A percentile compares a stretch with the other conserved stretches of the same genome.
phyloP scores from a whole-genome alignment of 2,113 vertebrate species.

The Ploceus nigricollis region DNA sequence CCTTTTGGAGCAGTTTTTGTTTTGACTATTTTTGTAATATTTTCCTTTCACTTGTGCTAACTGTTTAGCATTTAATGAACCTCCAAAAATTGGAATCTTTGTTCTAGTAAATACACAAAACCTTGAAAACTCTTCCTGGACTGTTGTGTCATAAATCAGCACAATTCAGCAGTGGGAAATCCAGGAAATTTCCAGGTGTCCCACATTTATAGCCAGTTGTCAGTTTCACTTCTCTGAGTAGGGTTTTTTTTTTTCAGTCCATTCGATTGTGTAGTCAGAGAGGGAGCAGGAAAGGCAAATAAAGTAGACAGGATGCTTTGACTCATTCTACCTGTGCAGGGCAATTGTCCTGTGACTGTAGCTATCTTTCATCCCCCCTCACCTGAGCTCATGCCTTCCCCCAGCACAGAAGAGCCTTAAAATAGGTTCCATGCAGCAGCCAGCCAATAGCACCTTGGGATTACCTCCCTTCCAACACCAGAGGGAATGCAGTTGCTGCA shows the following conservation, averaged over 20 bases:
- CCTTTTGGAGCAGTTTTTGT: neutral
- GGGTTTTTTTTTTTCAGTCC: neutral
- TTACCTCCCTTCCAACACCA: neutral
- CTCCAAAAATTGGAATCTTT: neutral
- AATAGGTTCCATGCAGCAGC: neutral
- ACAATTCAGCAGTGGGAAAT: neutral
- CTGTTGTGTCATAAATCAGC: neutral
- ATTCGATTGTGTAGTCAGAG: neutral
- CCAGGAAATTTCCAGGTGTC: neutral
- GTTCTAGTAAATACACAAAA: neutral
- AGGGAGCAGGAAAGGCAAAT: neutral
- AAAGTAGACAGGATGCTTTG: neutral
- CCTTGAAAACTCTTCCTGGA: neutral
- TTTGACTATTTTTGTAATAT: neutral
- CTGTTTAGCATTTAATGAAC: neutral
- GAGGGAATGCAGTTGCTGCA: neutral
- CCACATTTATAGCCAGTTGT: neutral
- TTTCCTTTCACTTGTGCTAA: neutral
- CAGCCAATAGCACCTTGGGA: neutral
- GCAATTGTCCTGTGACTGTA: neutral
- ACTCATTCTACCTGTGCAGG: neutral
- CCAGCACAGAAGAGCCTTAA: neutral
- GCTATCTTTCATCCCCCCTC: neutral
- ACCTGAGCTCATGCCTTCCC: neutral
- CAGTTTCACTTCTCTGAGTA: neutral